Base-by-base conservation (phyloP, 1,140 invertebrate genomes). In the Penaeus chinensis region DNA sequence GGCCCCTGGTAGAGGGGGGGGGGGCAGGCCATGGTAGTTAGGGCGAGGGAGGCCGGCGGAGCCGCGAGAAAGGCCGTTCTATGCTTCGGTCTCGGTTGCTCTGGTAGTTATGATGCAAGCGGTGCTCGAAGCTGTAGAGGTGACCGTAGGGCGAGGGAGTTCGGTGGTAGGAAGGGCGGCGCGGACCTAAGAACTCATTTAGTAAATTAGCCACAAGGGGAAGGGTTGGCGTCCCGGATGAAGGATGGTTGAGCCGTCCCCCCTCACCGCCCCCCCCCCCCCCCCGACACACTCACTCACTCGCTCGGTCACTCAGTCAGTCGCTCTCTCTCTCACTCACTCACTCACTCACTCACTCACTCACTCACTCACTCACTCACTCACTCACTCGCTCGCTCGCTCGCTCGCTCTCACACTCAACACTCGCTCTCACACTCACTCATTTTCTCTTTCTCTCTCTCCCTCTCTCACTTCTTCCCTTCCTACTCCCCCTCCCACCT, bases 121-220 rank as follows among this genome's bases (percentile, higher is more conserved):
- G 16, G 54, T 16, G 11, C 10, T 54, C 54, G 37, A 42, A 3
- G 54, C 54, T 20, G 77, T 69, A 22, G 63, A 66, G 63, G 81
- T 47, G 63, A n/a, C 24, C 24, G 54, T 32, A 16, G 60, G 61
- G 13, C 32, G 62, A 22, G 42, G 65, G 19, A 66, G 82, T 42
- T 37, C 42, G 24, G 77, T 47, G 47, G 47, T n/a, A 47, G 77
- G 24, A n/a, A 24, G 82, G 65, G 32, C 47, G 82, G 42, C 37
- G 47, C 42, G 66, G 60, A n/a, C 65, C 65, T 69, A 42, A 71
- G 82, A 83, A 66, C 82, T 83, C 82, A 83, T 83, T 83, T 83
- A 83, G 66, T 83, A 83, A 83, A 83, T 83, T 83, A 83, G 66
- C 82, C 82, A 54, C 65, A 54, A 83, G 82, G 47, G 82, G 66